These are phyloP conservation scores for Chromis chromis DNA, from an alignment of 2,797 vertebrate genomes.

Conservation along the genomic window DNA sequence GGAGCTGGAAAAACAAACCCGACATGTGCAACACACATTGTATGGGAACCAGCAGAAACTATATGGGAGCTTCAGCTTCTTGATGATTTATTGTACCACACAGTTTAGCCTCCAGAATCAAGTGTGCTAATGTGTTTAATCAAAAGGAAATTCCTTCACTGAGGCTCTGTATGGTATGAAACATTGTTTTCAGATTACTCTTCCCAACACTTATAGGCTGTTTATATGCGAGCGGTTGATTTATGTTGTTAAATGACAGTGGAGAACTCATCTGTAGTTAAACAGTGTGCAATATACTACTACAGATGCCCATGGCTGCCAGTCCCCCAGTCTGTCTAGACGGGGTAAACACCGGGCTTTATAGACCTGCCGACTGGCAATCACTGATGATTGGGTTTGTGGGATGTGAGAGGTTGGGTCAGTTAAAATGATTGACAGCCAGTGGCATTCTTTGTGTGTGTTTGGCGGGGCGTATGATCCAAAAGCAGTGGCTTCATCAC, in stretches of 20 bases:
- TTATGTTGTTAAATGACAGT: conserved; percentile 77
- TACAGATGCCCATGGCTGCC: conserved; percentile 69
- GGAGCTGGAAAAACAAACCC: conserved; percentile 30
- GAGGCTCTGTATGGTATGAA: conserved; percentile 35
- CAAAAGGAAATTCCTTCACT: conserved; percentile 48
- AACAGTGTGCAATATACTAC: conserved; percentile 59
- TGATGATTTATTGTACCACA: conserved; percentile 45
- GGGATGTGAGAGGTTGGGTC: conserved; percentile 49
- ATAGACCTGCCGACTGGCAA: conserved; percentile 70
- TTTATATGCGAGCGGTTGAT: conserved; percentile 68
- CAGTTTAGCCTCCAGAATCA: conserved; percentile 53
- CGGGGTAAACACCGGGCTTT: conserved; percentile 74
- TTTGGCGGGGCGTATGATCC: conserved; percentile 16
- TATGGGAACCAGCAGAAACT: conserved; percentile 39
- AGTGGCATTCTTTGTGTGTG: conserved; percentile 36
- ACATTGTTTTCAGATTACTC: conserved; percentile 41
- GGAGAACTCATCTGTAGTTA: conserved; percentile 76
- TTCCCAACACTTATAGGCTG: conserved; percentile 17
- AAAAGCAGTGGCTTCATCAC: conserved; percentile 22
- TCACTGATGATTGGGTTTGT: conserved; percentile 65
- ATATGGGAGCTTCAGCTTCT: conserved; percentile 13
- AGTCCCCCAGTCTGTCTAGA: conserved; percentile 78
- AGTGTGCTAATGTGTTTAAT: conserved; percentile 53
- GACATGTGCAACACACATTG: conserved; percentile 16
- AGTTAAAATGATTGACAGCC: conserved; percentile 68